Evolutionary conservation across 2,888 invertebrate genomes (phyloP), one percentile per base, ranked within the genome.

Genomic region (Dryocosmus kuriphilus): DNA sequence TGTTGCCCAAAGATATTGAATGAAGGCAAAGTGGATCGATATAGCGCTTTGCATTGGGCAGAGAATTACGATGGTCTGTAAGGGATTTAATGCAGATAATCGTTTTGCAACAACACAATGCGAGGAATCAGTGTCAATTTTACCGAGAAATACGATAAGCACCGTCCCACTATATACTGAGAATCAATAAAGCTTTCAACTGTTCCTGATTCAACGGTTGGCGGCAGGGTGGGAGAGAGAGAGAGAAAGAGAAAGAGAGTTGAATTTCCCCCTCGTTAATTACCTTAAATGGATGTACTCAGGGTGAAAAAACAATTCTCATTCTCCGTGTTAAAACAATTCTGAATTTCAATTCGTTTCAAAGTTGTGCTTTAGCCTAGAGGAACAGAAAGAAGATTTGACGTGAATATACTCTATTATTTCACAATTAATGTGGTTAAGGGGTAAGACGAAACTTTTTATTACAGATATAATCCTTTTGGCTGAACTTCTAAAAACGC

Each of bases 221-320:
- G 7, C 27, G 27, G 14, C 60, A 46, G 62, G 16, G n/a, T n/a
- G n/a, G n/a, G n/a, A n/a, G n/a, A n/a, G n/a, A n/a, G n/a, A n/a
- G n/a, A n/a, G n/a, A n/a, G n/a, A n/a, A n/a, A n/a, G n/a, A 19
- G 46, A 67, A 16, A 38, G 27, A 65, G 63, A 73, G 76, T 78
- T 74, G 46, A 76, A 75, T 76, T 78, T 73, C 71, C 75, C 51
- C 73, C 55, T 73, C 62, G 73, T 78, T 78, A 78, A 78, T 78
- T 55, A 76, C 55, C 14, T 27, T 38, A 67, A 41, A 38, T 65
- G 27, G 14, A 67, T 9, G 24, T 67, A 41, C 2, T 46, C 22
- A 14, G 24, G 38, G 14, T 41, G 46, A 38, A 67, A 67, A 46
- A 16, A 67, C 22, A 24, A 67, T 24, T 41, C 67, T 24, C 16